Evolutionary conservation across 2,888 invertebrate species (phyloP), one percentile per base, ranked within the genome.

Genomic region (Meteorus colon): DNA sequence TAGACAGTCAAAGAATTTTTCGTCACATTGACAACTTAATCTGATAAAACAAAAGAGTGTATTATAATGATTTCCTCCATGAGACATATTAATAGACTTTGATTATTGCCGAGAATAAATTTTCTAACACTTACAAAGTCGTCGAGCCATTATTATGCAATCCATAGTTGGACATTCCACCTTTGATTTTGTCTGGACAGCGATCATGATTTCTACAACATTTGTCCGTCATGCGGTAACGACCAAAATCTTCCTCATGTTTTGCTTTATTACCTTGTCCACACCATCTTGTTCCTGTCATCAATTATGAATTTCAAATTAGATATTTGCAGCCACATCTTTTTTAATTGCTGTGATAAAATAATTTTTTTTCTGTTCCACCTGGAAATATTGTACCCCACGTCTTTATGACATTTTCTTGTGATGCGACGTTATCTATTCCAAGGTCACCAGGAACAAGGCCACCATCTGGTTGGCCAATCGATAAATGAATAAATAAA

Each of bases 151-250:
- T 70, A 59, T 77, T 77, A 12, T 51, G 29, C 24, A 77, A 34
- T 16, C 74, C 74, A 37, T 71, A 69, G 19, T 71, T 74, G 3
- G 66, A 51, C 63, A 31, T 67, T 41, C 70, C 66, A 41, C 62
- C 51, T 71, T 77, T 74, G 24, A 77, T 74, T 67, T 77, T 77
- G n/a, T 69, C 34, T 19, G 76, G 76, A 19, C 76, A 76, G 29
- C 73, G 55, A 29, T 76, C 76, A 29, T 76, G 76, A 51, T 59
- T 48, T 45, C 51, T 51, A 45, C 76, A 76, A 10, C 76, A 76
- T 34, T 24, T 45, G n/a, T 76, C 76, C 4, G 76, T 73, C 4
- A n/a, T n/a, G 31, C 45, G 65, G 48, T 48, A 76, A 48, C 34
- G 60, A 16, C 76, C 76, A 48, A 68, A 69, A 62, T 76, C 76